Evolutionary conservation across 2,113 vertebrate species (phyloP), one percentile per base, ranked within the genome.

Genomic region (Brachypodius melanocephalos): DNA sequence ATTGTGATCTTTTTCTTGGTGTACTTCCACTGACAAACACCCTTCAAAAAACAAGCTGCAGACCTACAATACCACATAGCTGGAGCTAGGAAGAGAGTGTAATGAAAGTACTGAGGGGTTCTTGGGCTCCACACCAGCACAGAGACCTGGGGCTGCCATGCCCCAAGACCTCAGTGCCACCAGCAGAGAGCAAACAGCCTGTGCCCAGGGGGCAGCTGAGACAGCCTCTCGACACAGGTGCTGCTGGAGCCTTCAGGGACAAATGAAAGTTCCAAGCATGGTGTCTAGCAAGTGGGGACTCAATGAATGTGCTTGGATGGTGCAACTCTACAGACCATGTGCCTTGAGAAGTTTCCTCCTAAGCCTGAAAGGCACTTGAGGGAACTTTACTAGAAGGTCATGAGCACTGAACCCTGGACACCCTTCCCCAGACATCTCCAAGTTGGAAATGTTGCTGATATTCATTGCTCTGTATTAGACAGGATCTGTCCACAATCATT

Each of bases 241-340:
- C 20, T 78, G 21, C 42, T 58, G 63, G 24, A 66, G 20, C 43
- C 20, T 71, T 54, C 49, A 52, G 55, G 10, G 65, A 67, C 55
- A 77, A 57, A 62, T 20, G 2, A 45, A 83, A 52, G 14, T 32
- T 87, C 49, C 45, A 71, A 74, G 63, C 9, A 54, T 14, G 46
- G 9, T 8, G 7, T 10, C 42, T 28, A 36, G 21, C 34, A 28
- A 0, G 0, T 18, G 8, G 6, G 10, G 10, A 19, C 29, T 49
- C 38, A 73, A 74, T 24, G 24, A 4, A 16, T 0, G 1, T 32
- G 12, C 25, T 38, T 66, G 24, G 8, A 49, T 5, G 34, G 48
- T 32, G 26, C 20, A 82, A 38, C 22, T 38, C 38, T 38, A 38
- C 21, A 42, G 59, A 49, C 5, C n/a, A 31, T 4, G 17, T n/a